Percentiles rank a stretch among this genome's conserved stretches.
Conservation (phyloP, 1,140 invertebrate species). For the Listronotus bonariensis region DNA sequence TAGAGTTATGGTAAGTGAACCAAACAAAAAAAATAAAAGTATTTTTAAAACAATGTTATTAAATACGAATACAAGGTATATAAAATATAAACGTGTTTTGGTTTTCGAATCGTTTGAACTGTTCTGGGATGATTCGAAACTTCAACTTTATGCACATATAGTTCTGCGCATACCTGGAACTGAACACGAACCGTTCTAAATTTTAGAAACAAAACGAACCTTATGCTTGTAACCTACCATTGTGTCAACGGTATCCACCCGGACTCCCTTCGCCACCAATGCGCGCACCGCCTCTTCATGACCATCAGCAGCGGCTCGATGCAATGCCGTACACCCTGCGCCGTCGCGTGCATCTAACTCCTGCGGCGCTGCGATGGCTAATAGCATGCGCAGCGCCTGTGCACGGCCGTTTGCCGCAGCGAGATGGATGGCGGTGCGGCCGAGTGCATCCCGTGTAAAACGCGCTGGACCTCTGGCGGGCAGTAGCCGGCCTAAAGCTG, state of each 20-base stretch:
- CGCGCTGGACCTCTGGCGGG: constrained; percentile 51
- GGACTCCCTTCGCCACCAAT: constrained; percentile 71
- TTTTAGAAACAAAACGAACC: too few species aligned
- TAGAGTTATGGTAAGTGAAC: too few species aligned
- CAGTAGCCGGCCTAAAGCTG: constrained; percentile 57
- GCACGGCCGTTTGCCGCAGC: constrained; percentile 55
- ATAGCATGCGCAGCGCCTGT: constrained; percentile 55
- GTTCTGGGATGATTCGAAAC: too few species aligned
- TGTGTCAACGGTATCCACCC: constrained; percentile 75
- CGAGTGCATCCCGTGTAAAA: constrained; percentile 51
- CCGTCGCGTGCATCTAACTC: constrained; percentile 57
- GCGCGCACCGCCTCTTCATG: constrained; percentile 76
- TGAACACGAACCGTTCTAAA: too few species aligned
- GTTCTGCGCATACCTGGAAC: too few species aligned
- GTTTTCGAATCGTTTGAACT: too few species aligned
- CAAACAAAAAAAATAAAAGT: too few species aligned
- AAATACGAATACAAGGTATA: too few species aligned
- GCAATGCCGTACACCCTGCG: constrained; percentile 72
- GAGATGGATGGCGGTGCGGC: constrained; percentile 54
- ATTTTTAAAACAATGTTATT: too few species aligned
- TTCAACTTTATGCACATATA: too few species aligned
- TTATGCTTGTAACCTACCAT: constrained; percentile 63
- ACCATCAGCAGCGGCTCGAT: constrained; percentile 82
- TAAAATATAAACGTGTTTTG: too few species aligned
- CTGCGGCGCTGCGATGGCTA: constrained; percentile 54